These are phyloP conservation scores for Amblyjoppa proteus DNA, from an alignment of 2,888 invertebrate species.

Conservation along the genomic window DNA sequence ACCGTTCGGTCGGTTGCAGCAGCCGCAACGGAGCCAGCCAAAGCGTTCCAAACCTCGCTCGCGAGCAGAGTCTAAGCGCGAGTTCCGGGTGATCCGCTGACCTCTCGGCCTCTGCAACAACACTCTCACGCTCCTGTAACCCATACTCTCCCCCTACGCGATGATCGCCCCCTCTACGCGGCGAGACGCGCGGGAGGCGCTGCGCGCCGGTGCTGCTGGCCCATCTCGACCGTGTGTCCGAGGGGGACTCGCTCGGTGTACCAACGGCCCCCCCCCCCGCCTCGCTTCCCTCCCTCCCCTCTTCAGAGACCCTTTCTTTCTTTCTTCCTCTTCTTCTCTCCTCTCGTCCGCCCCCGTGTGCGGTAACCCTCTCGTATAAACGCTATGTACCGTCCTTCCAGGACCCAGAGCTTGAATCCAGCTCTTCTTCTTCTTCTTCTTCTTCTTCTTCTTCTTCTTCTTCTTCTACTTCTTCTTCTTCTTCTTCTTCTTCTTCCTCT, in stretches of 20 bases:
- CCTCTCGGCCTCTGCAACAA: conserved; percentile 85
- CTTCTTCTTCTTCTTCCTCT: conserved; percentile 45
- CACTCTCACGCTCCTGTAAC: conserved; percentile 85
- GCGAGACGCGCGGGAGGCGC: conserved; percentile 20
- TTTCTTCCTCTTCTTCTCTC: conserved; percentile 55
- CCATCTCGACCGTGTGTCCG: conserved; percentile 35
- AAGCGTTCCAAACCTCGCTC: conserved; percentile 68
- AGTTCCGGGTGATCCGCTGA: conserved; percentile 85
- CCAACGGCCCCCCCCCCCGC: neutral
- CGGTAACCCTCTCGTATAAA: conserved; percentile 58
- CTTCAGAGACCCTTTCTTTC: conserved; percentile 65
- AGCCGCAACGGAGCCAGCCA: conserved; percentile 54
- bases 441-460: conserved; percentile 28
- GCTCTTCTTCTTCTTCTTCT: conserved; percentile 47
- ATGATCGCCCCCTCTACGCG: conserved; percentile 71
- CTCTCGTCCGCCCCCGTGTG: conserved; percentile 65
- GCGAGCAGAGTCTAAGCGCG: conserved; percentile 78
- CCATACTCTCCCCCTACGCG: conserved; percentile 84
- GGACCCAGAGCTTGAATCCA: conserved; percentile 30
- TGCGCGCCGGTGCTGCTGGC: conserved; percentile 59
- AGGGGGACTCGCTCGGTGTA: conserved; percentile 26
- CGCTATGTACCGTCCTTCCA: conserved; percentile 50
- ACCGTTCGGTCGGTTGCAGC: conserved; percentile 51
- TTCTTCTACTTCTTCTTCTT: neutral
- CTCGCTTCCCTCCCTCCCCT: conserved; percentile 43